Base-by-base conservation (phyloP, 2,888 invertebrate genomes). In the Sussaba pulchella region DNA sequence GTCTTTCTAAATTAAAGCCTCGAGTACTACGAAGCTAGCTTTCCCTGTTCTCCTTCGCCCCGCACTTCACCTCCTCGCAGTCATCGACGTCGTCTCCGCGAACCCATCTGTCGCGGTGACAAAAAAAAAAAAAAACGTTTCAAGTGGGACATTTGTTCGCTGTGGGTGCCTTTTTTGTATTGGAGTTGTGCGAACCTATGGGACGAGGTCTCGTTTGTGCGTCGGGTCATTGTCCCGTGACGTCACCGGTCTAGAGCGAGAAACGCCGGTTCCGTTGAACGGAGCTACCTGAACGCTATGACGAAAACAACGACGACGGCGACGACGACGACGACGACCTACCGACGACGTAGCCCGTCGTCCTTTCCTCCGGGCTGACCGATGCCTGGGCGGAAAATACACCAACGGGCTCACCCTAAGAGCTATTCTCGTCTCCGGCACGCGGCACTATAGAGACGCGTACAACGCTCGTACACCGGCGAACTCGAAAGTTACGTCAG, bases 1-100 rank as follows among this genome's bases (percentile, higher is more conserved):
- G 52, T 57, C 57, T 69, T 70, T 79, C 79, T 41, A 75, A 79
- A 71, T 79, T 79, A 80, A 75, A 79, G 39, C 66, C 61, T 80
- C 75, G 71, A 75, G 45, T 61, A 47, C 69, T 69, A 75, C 79
- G 64, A 71, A 71, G 77, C 59, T 72, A 71, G 77, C 59, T 72
- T 59, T 43, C 41, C 52, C 50, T 36, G 19, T 52, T 39, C 17
- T 57, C 57, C 31, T 6, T 5, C 2, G 4, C 31, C 31, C 31
- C 31, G 31, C 31, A 2, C 6, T 6, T 6, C 31, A 31, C 6
- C 31, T 31, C 31, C 31, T 31, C n/a, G n/a, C n/a, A n/a, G n/a
- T n/a, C n/a, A n/a, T n/a, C n/a, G n/a, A n/a, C n/a, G n/a, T n/a
- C n/a, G n/a, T n/a, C n/a, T n/a, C n/a, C n/a, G n/a, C n/a, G n/a